Conservation (phyloP, 64 coral and sea anemone species). For the Stylophora pistillata region DNA sequence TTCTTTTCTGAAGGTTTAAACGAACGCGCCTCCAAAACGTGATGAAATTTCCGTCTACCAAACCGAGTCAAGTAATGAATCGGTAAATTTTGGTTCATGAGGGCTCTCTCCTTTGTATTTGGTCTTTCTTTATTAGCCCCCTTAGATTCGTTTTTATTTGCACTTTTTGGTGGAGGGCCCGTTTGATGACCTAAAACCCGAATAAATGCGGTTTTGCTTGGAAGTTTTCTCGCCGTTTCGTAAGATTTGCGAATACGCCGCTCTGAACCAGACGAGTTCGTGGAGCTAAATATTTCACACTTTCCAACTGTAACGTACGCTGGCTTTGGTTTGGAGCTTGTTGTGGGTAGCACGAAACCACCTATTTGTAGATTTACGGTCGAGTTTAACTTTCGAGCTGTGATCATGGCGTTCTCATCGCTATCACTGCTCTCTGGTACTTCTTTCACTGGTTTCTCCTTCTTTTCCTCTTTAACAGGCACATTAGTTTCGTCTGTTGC, state of each 20-base stretch:
- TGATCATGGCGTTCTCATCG: not conserved
- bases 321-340: not conserved
- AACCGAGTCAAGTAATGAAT: constrained; percentile 40
- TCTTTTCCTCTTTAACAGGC: not conserved
- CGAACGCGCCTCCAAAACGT: constrained; percentile 64
- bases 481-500: not conserved
- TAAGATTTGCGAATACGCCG: not conserved
- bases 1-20: constrained; percentile 51
- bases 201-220: constrained; percentile 46
- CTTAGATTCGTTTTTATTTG: not conserved
- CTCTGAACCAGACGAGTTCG: not conserved
- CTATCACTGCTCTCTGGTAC: not conserved
- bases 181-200: constrained; percentile 58
- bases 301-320: not conserved
- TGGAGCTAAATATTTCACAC: constrained; percentile 31
- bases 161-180: constrained; percentile 18
- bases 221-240: not conserved
- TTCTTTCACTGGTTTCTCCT: constrained; percentile 1
- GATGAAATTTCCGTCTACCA: constrained; percentile 56
- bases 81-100: constrained; percentile 26
- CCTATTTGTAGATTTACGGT: constrained; percentile 48
- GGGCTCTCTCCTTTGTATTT: not conserved
- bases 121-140: not conserved
- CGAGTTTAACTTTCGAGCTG: not conserved
- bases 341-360: constrained; percentile 4